Evolutionary conservation across 1,140 invertebrate genomes (phyloP).

Genomic region (Drosophila serrata): DNA sequence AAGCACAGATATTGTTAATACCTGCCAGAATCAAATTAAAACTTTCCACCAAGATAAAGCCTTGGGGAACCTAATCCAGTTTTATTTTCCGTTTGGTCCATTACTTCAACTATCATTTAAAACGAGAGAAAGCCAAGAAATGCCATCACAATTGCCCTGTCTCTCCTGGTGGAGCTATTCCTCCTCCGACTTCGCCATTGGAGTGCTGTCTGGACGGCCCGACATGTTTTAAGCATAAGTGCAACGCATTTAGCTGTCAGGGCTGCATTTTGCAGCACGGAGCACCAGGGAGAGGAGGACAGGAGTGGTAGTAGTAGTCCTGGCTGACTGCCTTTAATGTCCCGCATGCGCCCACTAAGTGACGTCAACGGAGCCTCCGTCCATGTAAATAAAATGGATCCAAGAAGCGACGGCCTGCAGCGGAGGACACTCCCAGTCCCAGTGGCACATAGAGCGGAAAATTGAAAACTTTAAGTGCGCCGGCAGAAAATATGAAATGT

Average conservation of each 20-base stretch:
- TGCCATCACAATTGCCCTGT: constrained; percentile 19
- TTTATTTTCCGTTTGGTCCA: constrained; percentile 21
- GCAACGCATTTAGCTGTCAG: constrained; percentile 83
- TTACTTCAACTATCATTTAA: constrained; percentile 47
- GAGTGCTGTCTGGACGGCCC: constrained; percentile 77
- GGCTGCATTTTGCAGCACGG: constrained; percentile 52
- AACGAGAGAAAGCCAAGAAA: constrained; percentile 24
- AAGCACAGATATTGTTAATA: not conserved
- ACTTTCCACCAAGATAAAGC: not conserved
- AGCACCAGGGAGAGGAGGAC: not conserved
- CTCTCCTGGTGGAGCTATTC: constrained; percentile 12
- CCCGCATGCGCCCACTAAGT: constrained; percentile 49
- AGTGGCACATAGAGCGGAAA: constrained; percentile 44
- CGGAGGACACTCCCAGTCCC: constrained; percentile 15
- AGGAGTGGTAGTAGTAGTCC: too few relatives aligned
- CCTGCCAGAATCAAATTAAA: not conserved
- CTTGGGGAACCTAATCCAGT: constrained; percentile 44
- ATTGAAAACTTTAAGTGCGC: constrained; percentile 73
- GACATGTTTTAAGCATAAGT: constrained; percentile 84
- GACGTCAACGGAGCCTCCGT: constrained; percentile 43
- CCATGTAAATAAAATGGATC: constrained; percentile 70
- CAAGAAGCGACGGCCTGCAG: constrained; percentile 36
- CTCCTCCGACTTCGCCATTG: constrained; percentile 39
- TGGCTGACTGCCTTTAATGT: constrained; percentile 70
- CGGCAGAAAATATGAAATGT: constrained; percentile 72